A percentile compares a stretch with the other conserved stretches of the same genome.
Conservation (phyloP, 2,888 invertebrate genomes). For the Diaprepes abbreviatus region DNA sequence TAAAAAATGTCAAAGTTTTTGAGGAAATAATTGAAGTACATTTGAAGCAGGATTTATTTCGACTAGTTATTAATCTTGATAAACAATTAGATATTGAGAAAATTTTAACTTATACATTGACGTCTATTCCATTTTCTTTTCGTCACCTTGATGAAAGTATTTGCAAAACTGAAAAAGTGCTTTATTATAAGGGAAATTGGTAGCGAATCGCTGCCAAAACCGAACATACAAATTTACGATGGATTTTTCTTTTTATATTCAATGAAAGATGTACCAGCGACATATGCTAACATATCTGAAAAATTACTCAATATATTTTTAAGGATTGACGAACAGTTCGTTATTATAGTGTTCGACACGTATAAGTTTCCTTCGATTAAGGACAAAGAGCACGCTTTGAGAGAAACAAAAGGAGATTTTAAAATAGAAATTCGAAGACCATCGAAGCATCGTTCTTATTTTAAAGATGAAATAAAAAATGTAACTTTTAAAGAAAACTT, state of each 20-base stretch:
- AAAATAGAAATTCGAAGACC: constrained; percentile 51
- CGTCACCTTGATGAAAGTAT: constrained; percentile 52
- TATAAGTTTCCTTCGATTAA: constrained; percentile 44
- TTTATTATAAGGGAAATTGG: constrained; percentile 45
- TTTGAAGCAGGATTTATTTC: too few species aligned
- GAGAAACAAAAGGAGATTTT: constrained; percentile 47
- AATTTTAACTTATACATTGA: constrained; percentile 56
- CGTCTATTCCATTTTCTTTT: constrained; percentile 56
- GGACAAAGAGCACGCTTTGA: constrained; percentile 49
- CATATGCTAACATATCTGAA: too few species aligned
- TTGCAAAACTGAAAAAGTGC: constrained; percentile 56
- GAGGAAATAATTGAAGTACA: constrained; percentile 18
- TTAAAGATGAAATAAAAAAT: constrained; percentile 52
- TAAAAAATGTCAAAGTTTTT: constrained; percentile 3
- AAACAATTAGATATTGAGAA: constrained; percentile 47
- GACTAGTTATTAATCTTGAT: too few species aligned
- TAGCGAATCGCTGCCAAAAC: constrained; percentile 37
- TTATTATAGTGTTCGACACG: constrained; percentile 17
- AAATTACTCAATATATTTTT: constrained; percentile 21
- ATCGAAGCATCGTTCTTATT: constrained; percentile 53
- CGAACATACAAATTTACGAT: constrained; percentile 22
- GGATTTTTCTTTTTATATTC: too few species aligned
- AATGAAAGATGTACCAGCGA: too few species aligned
- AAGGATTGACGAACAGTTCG: constrained; percentile 24
- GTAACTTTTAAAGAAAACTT: too few species aligned